phyloP scores from a whole-genome alignment of 2,797 vertebrate genomes.

The Gymnoscopelus microlampas region DNA sequence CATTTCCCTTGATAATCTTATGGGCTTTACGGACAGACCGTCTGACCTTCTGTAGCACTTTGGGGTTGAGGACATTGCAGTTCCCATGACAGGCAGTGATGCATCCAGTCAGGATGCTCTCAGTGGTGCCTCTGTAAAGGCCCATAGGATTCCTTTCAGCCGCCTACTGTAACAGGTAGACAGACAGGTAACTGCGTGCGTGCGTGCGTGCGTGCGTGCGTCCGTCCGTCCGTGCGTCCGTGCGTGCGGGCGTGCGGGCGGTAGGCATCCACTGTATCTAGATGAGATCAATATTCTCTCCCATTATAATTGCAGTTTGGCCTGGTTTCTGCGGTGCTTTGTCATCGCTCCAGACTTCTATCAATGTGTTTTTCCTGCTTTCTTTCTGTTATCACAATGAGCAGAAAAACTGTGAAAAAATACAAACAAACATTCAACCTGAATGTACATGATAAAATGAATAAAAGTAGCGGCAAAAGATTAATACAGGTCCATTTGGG shows the following conservation, averaged over 20 bases:
- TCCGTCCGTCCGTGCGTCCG: slow-evolving; percentile 15
- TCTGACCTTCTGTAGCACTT: too few species aligned
- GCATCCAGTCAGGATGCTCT: too few species aligned
- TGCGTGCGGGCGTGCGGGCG: background rate
- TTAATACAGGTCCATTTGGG: too few species aligned
- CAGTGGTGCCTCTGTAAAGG: too few species aligned
- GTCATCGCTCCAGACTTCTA: slow-evolving; percentile 37
- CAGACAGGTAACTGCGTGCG: background rate
- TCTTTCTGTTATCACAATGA: slow-evolving; percentile 7
- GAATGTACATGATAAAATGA: too few species aligned
- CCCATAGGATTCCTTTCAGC: too few species aligned
- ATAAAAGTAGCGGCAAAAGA: too few species aligned
- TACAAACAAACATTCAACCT: background rate
- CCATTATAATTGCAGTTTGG: slow-evolving; percentile 45
- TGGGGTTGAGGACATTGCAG: too few species aligned
- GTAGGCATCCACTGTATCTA: slow-evolving; percentile 29
- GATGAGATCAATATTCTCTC: slow-evolving; percentile 52
- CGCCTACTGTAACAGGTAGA: too few species aligned
- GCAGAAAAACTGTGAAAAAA: background rate
- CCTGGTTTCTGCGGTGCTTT: slow-evolving; percentile 51
- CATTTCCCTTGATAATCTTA: too few species aligned
- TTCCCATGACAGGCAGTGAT: too few species aligned
- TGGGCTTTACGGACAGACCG: too few species aligned
- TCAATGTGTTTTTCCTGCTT: slow-evolving; percentile 4
- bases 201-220: background rate